Percentiles rank a stretch among this genome's conserved stretches.
These are phyloP conservation scores for Papilio polytes DNA, from an alignment of 1,140 invertebrate species.

Conservation along the genomic window DNA sequence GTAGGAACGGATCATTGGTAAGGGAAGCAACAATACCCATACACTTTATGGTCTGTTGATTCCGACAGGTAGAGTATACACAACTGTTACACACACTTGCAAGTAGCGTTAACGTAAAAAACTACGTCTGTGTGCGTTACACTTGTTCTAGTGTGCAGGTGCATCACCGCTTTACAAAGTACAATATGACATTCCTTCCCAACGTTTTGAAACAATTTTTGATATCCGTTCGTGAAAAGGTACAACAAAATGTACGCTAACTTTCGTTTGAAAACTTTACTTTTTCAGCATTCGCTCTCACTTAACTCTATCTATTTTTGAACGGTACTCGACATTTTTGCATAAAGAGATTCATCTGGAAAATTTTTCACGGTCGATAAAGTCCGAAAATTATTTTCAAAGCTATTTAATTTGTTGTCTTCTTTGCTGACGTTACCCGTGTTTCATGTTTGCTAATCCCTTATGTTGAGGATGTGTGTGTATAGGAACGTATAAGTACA, in stretches of 20 bases:
- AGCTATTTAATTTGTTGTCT: background rate
- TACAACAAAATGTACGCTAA: background rate
- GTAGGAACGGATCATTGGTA: constrained; percentile 56
- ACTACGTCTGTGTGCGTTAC: constrained; percentile 31
- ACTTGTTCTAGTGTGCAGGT: constrained; percentile 40
- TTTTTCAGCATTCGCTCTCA: background rate
- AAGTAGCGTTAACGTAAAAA: constrained; percentile 4
- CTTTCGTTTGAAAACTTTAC: background rate
- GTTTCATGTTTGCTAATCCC: constrained; percentile 22
- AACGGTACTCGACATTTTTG: background rate
- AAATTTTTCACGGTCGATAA: background rate
- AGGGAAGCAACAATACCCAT: constrained; percentile 65
- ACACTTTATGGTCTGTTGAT: constrained; percentile 63
- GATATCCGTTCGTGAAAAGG: background rate
- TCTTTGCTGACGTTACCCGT: background rate
- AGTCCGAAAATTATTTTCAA: background rate
- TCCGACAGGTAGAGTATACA: constrained; percentile 62
- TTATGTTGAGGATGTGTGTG: background rate
- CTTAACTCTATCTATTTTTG: background rate
- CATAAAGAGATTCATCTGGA: background rate
- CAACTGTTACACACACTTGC: constrained; percentile 38
- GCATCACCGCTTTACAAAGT: constrained; percentile 14
- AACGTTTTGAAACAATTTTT: constrained; percentile 24
- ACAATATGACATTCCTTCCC: constrained; percentile 24
- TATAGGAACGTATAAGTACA: constrained; percentile 27